Conservation (phyloP, 2,113 vertebrate species). For the Otis tarda region DNA sequence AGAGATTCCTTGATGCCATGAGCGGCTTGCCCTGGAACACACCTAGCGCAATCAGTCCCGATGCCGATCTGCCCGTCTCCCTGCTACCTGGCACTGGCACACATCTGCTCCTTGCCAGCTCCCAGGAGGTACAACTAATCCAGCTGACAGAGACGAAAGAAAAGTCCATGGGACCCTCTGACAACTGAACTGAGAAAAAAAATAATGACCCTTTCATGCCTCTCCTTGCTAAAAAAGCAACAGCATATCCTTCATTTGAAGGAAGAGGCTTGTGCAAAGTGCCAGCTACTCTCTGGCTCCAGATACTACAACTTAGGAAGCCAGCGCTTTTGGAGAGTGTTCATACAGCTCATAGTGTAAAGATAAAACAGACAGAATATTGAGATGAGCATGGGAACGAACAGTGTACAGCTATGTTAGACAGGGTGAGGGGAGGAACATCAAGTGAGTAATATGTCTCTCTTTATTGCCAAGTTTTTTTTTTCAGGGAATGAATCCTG, state of each 20-base stretch:
- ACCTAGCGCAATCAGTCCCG: accelerated
- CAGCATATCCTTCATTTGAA: background rate
- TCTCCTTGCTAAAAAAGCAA: background rate
- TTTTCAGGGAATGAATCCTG: background rate
- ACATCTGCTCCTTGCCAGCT: background rate
- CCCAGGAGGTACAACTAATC: no score
- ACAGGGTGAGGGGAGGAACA: background rate
- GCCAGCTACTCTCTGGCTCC: background rate
- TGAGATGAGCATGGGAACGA: background rate
- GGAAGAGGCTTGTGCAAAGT: background rate
- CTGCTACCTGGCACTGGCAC: background rate
- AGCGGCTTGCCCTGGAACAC: no score
- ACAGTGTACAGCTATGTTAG: background rate
- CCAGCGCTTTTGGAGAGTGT: background rate
- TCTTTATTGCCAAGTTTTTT: background rate
- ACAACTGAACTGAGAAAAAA: background rate
- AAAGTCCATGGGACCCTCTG: background rate
- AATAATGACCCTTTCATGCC: background rate
- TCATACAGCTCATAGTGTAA: background rate
- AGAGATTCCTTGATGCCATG: background rate
- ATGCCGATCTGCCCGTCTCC: background rate
- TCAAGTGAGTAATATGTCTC: background rate
- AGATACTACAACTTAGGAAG: background rate
- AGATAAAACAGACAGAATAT: background rate
- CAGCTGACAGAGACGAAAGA: background rate